phyloP scores from a whole-genome alignment of 1,140 invertebrate species.

The Trichomalopsis sarcophagae region DNA sequence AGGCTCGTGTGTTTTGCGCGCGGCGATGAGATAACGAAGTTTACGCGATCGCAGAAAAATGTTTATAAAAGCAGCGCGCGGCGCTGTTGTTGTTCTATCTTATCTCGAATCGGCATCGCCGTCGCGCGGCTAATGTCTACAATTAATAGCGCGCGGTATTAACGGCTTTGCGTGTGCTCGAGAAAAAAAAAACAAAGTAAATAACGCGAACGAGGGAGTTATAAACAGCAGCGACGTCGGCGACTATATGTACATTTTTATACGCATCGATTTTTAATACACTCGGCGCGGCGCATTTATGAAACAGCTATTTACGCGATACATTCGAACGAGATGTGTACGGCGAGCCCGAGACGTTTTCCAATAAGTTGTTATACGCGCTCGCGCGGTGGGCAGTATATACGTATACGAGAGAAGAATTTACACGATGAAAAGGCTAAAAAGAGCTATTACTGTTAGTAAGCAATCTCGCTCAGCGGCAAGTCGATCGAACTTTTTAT shows the following conservation, averaged over 20 bases:
- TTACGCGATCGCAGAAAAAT: neutral
- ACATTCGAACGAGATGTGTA: neutral
- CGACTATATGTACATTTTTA: neutral
- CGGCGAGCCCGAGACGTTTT: neutral
- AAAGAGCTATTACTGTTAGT: neutral
- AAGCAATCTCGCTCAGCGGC: neutral
- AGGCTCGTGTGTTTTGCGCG: too few species aligned
- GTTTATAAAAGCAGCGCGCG: neutral
- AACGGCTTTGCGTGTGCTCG: neutral
- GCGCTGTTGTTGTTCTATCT: neutral
- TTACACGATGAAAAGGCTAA: conserved; percentile 1
- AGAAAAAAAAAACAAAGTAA: too few species aligned
- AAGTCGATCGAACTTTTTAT: conserved; percentile 18
- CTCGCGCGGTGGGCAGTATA: neutral
- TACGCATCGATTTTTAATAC: neutral
- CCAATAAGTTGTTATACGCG: conserved; percentile 19
- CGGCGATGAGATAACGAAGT: neutral
- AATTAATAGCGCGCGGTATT: neutral
- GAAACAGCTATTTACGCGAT: neutral
- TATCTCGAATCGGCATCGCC: neutral
- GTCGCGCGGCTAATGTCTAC: too few species aligned
- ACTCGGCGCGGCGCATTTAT: neutral
- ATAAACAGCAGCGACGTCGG: too few species aligned
- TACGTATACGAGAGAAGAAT: neutral
- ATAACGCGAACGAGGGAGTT: neutral